These are phyloP conservation scores for Lytechinus pictus DNA, from an alignment of 35 echinoderm and acorn worm species.

Conservation along the genomic window DNA sequence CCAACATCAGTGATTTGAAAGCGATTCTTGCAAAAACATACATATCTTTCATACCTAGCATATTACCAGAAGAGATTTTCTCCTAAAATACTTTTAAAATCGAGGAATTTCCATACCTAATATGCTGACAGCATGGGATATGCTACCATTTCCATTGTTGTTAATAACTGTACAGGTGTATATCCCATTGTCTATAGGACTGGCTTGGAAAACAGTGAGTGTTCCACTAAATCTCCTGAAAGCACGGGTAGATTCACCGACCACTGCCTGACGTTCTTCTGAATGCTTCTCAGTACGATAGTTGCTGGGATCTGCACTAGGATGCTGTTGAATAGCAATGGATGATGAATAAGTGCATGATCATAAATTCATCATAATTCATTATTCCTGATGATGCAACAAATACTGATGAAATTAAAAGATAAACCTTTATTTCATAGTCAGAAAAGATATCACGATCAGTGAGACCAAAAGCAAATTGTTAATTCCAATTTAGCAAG, in stretches of 20 bases:
- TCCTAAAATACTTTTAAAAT: too few relatives aligned
- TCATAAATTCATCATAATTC: too few relatives aligned
- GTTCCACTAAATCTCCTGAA: constrained; percentile 43
- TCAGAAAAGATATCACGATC: too few relatives aligned
- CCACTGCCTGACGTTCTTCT: background rate
- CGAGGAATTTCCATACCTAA: background rate
- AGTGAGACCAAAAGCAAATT: too few relatives aligned
- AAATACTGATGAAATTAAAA: too few relatives aligned
- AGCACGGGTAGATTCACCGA: background rate
- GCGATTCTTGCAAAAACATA: too few relatives aligned
- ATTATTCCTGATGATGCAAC: too few relatives aligned
- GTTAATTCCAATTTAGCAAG: too few relatives aligned
- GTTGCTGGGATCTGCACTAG: background rate
- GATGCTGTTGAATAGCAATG: background rate
- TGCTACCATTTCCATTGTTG: constrained; percentile 48
- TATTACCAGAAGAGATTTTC: too few relatives aligned
- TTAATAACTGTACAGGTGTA: constrained; percentile 70
- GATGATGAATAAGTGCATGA: background rate
- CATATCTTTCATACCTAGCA: too few relatives aligned
- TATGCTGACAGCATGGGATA: background rate
- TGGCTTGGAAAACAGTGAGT: constrained; percentile 55
- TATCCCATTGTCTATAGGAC: constrained; percentile 60
- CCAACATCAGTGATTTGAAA: too few relatives aligned
- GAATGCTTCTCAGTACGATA: constrained; percentile 18
- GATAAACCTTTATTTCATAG: too few relatives aligned